Conservation (phyloP, 2,888 invertebrate genomes). For the Cyclophora punctaria region DNA sequence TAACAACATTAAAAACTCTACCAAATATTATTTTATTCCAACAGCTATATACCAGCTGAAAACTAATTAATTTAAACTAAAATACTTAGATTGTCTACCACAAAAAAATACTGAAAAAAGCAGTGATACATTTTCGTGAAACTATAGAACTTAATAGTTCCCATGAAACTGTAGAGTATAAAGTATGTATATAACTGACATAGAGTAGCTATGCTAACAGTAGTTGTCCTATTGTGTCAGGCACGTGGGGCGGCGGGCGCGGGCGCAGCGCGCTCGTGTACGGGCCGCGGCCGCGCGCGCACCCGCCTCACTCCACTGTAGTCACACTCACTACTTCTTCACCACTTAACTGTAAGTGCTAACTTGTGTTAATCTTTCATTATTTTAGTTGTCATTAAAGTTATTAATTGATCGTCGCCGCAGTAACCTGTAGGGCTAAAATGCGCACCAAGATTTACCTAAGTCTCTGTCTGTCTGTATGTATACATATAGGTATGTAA, state of each 20-base stretch:
- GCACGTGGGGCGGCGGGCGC: conserved; percentile 38
- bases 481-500: no score
- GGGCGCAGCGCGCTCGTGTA: conserved; percentile 54
- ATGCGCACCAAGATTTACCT: no score
- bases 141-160: background rate
- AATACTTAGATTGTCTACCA: background rate
- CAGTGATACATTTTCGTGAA: no score
- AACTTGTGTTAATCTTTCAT: no score
- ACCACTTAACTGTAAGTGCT: conserved; percentile 49
- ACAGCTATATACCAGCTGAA: no score
- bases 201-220: background rate
- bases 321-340: conserved; percentile 46
- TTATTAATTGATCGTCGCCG: no score
- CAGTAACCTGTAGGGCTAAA: no score
- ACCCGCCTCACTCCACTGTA: conserved; percentile 34
- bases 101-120: background rate
- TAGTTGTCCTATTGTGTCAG: conserved; percentile 1
- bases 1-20: no score
- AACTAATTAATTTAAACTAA: no score
- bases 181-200: background rate
- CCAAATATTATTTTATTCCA: no score
- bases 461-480: no score
- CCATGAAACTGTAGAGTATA: background rate
- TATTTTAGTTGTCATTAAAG: no score
- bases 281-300: conserved; percentile 36